phyloP scores from a whole-genome alignment of 2,113 vertebrate species.

The Chitala chitala region DNA sequence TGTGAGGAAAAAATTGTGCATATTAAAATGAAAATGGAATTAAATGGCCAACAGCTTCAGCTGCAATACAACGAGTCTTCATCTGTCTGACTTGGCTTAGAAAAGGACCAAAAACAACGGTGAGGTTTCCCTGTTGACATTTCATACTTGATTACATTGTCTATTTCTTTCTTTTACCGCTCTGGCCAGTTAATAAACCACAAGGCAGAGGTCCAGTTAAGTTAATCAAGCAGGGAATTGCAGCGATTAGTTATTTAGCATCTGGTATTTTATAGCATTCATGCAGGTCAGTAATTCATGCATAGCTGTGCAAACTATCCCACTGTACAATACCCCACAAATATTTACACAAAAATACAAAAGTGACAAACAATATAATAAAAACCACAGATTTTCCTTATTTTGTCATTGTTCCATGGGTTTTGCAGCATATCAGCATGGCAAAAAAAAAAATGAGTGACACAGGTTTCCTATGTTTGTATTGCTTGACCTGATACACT shows the following conservation, averaged over 20 bases:
- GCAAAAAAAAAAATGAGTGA: no score
- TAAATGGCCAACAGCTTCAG: background rate
- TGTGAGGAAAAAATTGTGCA: no score
- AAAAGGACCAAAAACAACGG: background rate
- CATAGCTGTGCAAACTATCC: background rate
- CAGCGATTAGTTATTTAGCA: background rate
- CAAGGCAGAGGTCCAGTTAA: background rate
- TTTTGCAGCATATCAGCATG: no score
- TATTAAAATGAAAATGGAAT: no score
- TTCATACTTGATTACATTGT: background rate
- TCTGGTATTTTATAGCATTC: background rate
- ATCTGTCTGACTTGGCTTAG: background rate
- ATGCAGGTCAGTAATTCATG: slow-evolving; percentile 1
- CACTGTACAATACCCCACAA: background rate
- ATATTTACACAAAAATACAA: background rate
- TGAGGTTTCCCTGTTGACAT: background rate
- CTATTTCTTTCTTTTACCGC: background rate
- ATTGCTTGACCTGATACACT: background rate
- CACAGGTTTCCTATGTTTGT: background rate
- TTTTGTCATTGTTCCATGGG: background rate
- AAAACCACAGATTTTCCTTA: background rate
- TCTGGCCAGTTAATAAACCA: background rate
- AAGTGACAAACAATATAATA: background rate
- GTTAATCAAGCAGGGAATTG: background rate
- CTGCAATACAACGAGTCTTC: background rate